These are phyloP conservation scores for Schizotus pectinicornis DNA, from an alignment of 2,888 invertebrate genomes.

Conservation along the genomic window DNA sequence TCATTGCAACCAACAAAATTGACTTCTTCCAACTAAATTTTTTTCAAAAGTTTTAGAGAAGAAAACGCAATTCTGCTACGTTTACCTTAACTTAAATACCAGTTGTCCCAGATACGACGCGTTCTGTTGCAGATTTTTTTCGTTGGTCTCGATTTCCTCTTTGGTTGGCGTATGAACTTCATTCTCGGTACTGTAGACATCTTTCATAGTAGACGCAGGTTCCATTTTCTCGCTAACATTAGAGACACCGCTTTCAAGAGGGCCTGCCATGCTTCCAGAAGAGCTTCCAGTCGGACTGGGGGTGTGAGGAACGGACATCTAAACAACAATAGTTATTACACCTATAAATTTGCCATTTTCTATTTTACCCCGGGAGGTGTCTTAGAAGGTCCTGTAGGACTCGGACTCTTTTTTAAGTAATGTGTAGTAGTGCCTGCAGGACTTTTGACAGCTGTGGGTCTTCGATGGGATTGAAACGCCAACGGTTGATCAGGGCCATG, in stretches of 20 bases:
- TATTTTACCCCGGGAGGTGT: slow-evolving; percentile 63
- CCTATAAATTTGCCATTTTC: no score
- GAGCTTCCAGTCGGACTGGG: slow-evolving; percentile 58
- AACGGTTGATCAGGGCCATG: slow-evolving; percentile 66
- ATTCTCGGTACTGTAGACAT: slow-evolving; percentile 59
- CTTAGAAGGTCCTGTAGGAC: slow-evolving; percentile 74
- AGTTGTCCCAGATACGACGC: slow-evolving; percentile 82
- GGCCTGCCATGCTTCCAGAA: slow-evolving; percentile 50
- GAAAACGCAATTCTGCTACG: no score
- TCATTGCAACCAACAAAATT: no score
- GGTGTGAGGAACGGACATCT: slow-evolving; percentile 57
- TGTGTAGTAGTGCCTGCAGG: slow-evolving; percentile 75
- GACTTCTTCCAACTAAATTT: no score
- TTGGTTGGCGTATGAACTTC: slow-evolving; percentile 60
- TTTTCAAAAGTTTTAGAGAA: no score
- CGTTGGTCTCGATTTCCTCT: slow-evolving; percentile 65
- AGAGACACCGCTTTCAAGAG: slow-evolving; percentile 52
- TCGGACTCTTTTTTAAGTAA: slow-evolving; percentile 92
- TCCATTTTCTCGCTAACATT: slow-evolving; percentile 43
- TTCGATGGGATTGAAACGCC: slow-evolving; percentile 75
- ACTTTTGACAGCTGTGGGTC: slow-evolving; percentile 84
- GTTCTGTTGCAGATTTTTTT: slow-evolving; percentile 64
- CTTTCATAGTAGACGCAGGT: slow-evolving; percentile 53
- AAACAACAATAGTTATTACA: background rate
- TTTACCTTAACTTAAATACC: slow-evolving; percentile 83